Percentiles rank a stretch among this genome's conserved stretches.
These are phyloP conservation scores for Gerris lacustris DNA, from an alignment of 2,888 invertebrate genomes.

Conservation along the genomic window DNA sequence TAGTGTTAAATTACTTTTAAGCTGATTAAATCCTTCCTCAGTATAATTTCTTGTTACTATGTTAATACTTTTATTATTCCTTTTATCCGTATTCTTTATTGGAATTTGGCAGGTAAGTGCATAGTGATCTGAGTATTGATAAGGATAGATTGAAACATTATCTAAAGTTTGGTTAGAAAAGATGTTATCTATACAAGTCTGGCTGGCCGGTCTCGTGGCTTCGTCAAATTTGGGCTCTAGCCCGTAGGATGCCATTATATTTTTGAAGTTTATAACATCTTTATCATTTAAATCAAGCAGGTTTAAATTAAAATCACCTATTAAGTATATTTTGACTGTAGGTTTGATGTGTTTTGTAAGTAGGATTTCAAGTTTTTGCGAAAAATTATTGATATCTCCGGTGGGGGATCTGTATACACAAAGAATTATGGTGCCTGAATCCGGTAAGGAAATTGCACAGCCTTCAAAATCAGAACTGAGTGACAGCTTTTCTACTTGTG, in stretches of 20 bases:
- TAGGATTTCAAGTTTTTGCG: not conserved
- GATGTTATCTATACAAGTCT: conserved; percentile 1
- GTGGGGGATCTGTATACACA: not conserved
- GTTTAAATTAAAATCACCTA: not conserved
- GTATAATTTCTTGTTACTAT: not conserved
- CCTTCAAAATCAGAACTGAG: not conserved
- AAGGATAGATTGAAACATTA: not conserved
- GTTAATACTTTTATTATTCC: not conserved
- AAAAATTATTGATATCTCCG: not conserved
- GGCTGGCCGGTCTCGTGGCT: not conserved
- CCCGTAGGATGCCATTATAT: not conserved
- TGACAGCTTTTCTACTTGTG: not conserved
- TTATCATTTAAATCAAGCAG: not conserved
- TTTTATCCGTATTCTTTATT: not conserved
- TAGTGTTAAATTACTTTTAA: not conserved
- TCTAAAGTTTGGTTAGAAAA: not conserved
- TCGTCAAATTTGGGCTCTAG: not conserved
- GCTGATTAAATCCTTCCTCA: not conserved
- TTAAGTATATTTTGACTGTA: not conserved
- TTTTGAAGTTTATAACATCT: not conserved
- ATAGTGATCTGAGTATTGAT: not conserved
- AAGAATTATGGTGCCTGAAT: not conserved
- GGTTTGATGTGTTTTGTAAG: not conserved
- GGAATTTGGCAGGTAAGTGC: not conserved
- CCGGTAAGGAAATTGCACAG: not conserved